Conservation (phyloP, 2,888 invertebrate genomes). For the Yponomeuta cagnagella region DNA sequence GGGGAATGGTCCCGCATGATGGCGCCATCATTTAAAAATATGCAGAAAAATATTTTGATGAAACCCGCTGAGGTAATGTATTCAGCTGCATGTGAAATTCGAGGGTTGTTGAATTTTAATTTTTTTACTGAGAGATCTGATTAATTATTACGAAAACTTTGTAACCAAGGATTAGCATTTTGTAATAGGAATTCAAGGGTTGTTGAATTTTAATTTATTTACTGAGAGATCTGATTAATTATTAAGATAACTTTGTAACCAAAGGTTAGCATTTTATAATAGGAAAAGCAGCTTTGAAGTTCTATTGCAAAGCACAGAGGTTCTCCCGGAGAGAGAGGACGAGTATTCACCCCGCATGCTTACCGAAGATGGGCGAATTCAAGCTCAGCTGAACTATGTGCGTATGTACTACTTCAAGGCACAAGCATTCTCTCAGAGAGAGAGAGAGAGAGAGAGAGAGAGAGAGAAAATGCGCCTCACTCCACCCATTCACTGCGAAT, state of each 20-base stretch:
- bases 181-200: background rate
- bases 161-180: background rate
- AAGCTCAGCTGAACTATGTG: too few relatives aligned
- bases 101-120: background rate
- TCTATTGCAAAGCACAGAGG: too few relatives aligned
- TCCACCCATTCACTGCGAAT: too few relatives aligned
- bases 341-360: too few relatives aligned
- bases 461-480: too few relatives aligned
- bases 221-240: background rate
- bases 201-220: too few relatives aligned
- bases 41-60: slow-evolving; percentile 8
- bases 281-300: background rate
- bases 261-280: background rate
- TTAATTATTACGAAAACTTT: background rate
- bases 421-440: too few relatives aligned
- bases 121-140: background rate
- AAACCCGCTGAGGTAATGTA: background rate
- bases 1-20: slow-evolving; percentile 10
- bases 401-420: too few relatives aligned
- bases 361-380: too few relatives aligned
- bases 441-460: too few relatives aligned
- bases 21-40: slow-evolving; percentile 2
- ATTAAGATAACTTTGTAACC: background rate
- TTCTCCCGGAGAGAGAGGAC: too few relatives aligned
- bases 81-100: background rate